A percentile compares a stretch with the other conserved stretches of the same genome.
These are phyloP conservation scores for Phocides pigmalion DNA, from an alignment of 1,140 invertebrate species.

Conservation along the genomic window DNA sequence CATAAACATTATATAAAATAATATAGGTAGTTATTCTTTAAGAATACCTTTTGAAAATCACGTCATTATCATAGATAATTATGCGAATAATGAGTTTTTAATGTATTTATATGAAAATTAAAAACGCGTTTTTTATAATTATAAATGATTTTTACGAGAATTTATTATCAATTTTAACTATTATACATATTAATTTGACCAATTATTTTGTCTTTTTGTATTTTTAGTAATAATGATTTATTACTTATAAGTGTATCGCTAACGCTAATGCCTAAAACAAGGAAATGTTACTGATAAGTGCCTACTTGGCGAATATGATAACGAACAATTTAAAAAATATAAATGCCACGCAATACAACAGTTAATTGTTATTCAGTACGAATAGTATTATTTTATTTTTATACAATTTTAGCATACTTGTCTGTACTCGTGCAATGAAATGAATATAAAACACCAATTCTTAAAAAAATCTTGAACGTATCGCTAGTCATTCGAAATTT, in stretches of 20 bases:
- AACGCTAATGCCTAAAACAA: conserved; percentile 15
- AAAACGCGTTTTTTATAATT: conserved; percentile 8
- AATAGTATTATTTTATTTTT: background rate
- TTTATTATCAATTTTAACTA: conserved; percentile 1
- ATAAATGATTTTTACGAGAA: background rate
- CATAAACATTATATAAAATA: too few relatives aligned
- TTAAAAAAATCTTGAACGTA: conserved; percentile 13
- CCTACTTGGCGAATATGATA: conserved; percentile 4
- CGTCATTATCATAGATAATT: too few relatives aligned
- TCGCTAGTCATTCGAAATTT: conserved; percentile 46
- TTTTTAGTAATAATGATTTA: conserved; percentile 1
- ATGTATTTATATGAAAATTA: too few relatives aligned
- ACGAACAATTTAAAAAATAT: conserved; percentile 9
- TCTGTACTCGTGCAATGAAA: conserved; percentile 1
- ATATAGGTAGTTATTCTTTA: conserved; percentile 3
- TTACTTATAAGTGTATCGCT: conserved; percentile 6
- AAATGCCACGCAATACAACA: background rate
- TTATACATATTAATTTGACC: background rate
- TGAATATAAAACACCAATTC: conserved; percentile 6
- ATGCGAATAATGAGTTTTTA: too few relatives aligned
- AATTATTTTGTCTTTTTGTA: conserved; percentile 9
- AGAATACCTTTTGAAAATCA: background rate
- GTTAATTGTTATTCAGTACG: background rate
- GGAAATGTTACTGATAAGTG: conserved; percentile 33
- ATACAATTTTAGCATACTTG: background rate